Conservation (phyloP, 2,797 vertebrate genomes). For the Enteromius treurensis region DNA sequence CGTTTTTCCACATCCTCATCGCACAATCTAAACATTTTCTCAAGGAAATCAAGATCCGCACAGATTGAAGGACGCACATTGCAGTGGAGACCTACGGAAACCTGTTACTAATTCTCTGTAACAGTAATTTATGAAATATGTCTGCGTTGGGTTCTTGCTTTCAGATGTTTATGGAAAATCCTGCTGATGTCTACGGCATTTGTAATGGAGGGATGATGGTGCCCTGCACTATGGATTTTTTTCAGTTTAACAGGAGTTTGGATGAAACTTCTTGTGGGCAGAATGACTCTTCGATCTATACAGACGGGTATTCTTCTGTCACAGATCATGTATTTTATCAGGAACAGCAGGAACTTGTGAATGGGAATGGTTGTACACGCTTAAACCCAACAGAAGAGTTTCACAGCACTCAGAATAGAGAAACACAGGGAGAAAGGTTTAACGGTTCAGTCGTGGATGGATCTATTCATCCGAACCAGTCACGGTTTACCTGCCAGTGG, state of each 20-base stretch:
- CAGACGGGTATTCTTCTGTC: neutral
- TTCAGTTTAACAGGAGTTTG: neutral
- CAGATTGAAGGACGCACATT: neutral
- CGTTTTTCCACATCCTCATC: neutral
- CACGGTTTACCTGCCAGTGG: conserved; percentile 32
- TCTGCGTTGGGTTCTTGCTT: neutral
- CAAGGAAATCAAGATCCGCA: neutral
- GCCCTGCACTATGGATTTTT: neutral
- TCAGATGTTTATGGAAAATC: conserved; percentile 18
- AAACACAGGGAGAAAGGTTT: neutral
- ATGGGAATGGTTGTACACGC: neutral
- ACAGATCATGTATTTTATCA: neutral
- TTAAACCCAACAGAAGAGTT: neutral
- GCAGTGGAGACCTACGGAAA: neutral
- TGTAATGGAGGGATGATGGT: neutral
- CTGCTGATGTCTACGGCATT: neutral
- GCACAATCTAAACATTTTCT: conserved; percentile 4
- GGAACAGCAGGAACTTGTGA: neutral
- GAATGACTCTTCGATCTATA: neutral
- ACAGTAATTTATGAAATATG: neutral
- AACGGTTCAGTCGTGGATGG: neutral
- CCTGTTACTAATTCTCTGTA: neutral
- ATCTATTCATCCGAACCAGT: neutral
- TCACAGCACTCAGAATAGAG: neutral
- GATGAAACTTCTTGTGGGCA: conserved; percentile 4